Base-by-base conservation (phyloP, 37 sponge, comb jelly and placozoan species). In the Aplysina aerophoba region DNA sequence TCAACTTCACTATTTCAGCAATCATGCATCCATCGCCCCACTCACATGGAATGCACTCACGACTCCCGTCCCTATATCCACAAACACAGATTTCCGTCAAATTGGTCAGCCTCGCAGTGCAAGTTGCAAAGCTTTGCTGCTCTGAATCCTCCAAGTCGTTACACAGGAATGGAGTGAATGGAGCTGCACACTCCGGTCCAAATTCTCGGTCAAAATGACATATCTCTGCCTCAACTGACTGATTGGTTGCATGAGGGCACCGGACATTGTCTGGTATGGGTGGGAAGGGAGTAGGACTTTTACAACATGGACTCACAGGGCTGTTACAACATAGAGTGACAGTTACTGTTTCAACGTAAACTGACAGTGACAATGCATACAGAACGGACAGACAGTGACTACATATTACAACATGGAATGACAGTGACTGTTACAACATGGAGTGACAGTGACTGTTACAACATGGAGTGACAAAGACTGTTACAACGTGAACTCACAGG, bases 181-280 rank as follows among this genome's bases (percentile, higher is more conserved):
- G 78, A 3, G 78, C 78, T n/a, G 78, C 44, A 50, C 78, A 75
- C 2, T 20, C 37, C 11, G 37, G 36, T 5, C 6, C 13, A 25
- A 36, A 25, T 2, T 35, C 44, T 5, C 33, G 40, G 8, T 25
- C 12, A 37, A 90, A 93, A 73, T 93, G 94, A 59, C 94, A 93
- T 41, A 20, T 44, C 57, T 90, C 79, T 15, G 88, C 67, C 61
- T 88, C 84, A 4, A 62, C 72, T 1, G 88, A 0, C 1, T 80
- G 54, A 21, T 34, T 34, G 4, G 38, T 41, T 16, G 13, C 11
- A 56, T 86, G 86, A 1, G 44, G 15, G 69, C 94, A 93, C 0
- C 37, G 0, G 4, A 74, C 14, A 55, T 90, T 93, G 20, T 40
- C 94, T 93, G 71, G 35, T 84, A 75, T 44, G 50, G 50, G n/a